Base-by-base conservation (phyloP, 2,797 vertebrate genomes). In the Babyrousa celebensis region DNA sequence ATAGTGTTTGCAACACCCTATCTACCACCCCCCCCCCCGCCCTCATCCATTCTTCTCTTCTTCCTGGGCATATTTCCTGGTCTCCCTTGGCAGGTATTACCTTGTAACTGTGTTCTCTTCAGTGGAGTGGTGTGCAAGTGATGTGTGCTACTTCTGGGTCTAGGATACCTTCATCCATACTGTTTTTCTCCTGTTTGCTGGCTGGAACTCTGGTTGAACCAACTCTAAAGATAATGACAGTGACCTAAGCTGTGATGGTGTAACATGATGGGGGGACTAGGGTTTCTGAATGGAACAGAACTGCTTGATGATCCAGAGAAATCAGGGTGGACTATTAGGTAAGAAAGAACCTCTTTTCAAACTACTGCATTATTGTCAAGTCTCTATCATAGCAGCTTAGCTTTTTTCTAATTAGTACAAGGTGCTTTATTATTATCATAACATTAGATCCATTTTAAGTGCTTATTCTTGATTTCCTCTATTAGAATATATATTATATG, bases 401-500 rank as follows among this genome's bases (percentile, higher is more conserved):
- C 4, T 8, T 91, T 84, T 91, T 86, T 62, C 43, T 65, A 86
- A 74, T 80, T 95, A 86, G 71, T 63, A 32, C 17, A 82, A 77
- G 29, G 43, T 18, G 9, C 23, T 86, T 96, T 95, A 40, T 74
- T 85, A 78, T 78, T 93, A 91, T 60, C 25, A 67, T 43, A 87
- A 82, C 1, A 14, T 93, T 84, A n/a, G 91, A 94, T 89, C 27
- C 16, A 91, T 94, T 78, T 92, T 10, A 72, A 70, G 52, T 52
- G 10, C 77, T 94, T 96, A 71, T 87, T 92, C 16, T 75, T 91
- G 18, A 63, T 95, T 75, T 95, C 27, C 93, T 79, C 18, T 95
- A 78, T 58, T 65, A 83, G 78, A 85, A 83, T 60, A 40, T 58
- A 56, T 67, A 65, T 62, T 71, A 10, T 68, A 60, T 7, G 60